Evolutionary conservation across 1,140 invertebrate genomes (phyloP), one percentile per base, ranked within the genome.

Genomic region (Leucophenga varia): DNA sequence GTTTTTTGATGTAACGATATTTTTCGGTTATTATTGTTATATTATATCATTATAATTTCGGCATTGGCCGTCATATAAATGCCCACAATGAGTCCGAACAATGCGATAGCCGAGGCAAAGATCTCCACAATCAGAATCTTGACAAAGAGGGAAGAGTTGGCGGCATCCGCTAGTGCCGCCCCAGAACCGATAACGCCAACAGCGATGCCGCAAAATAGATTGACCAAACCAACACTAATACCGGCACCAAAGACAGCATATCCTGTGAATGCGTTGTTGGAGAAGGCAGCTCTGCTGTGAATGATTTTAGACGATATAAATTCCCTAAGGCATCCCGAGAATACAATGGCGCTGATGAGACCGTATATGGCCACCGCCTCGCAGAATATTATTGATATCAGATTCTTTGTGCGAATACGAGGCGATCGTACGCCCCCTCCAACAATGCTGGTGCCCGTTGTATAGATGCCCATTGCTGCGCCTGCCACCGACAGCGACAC

Each of bases 281-380:
- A n/a, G n/a, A n/a, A n/a, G n/a, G n/a, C 83, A 88, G 58, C 89
- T 88, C n/a, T n/a, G n/a, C n/a, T n/a, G n/a, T n/a, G n/a, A n/a
- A n/a, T n/a, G n/a, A n/a, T n/a, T n/a, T n/a, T n/a, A n/a, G n/a
- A n/a, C n/a, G n/a, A n/a, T n/a, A n/a, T n/a, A n/a, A n/a, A n/a
- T n/a, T n/a, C n/a, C n/a, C n/a, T n/a, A n/a, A n/a, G n/a, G n/a
- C n/a, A n/a, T n/a, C 91, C 93, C 40, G 90, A 90, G 30, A 98
- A 82, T 19, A 98, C 93, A 72, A 98, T 97, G 21, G 95, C 94
- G 64, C 95, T 95, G 69, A 98, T 98, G 17, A 98, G 83, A 13
- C 95, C 95, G 76, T 98, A 98, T 78, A 98, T 98, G 43, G 95
- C 95, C 1, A 98, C 95, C 61, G 95, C 95, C 79, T 98, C 95